These are phyloP conservation scores for Tiliacea citrago DNA, from an alignment of 2,888 invertebrate species.

Conservation along the genomic window DNA sequence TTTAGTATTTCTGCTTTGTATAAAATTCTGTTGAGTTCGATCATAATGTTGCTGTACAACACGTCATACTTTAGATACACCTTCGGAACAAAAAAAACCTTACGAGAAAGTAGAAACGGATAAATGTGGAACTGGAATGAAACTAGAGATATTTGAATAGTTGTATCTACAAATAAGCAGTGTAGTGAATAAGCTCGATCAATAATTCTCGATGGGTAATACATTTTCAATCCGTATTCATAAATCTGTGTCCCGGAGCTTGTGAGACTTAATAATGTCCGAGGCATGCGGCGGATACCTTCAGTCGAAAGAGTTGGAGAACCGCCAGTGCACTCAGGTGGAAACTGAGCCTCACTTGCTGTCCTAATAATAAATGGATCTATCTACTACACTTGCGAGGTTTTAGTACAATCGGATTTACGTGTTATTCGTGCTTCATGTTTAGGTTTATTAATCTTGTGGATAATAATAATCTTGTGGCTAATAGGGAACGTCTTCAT, in stretches of 20 bases:
- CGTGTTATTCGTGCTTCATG: slow-evolving; percentile 19
- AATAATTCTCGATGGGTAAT: slow-evolving; percentile 42
- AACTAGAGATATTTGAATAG: slow-evolving; percentile 31
- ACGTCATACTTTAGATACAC: slow-evolving; percentile 6
- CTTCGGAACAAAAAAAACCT: slow-evolving; percentile 2
- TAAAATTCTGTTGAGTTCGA: slow-evolving; percentile 8
- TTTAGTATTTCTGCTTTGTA: slow-evolving; percentile 1
- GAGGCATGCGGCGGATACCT: slow-evolving; percentile 48
- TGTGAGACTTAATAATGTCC: slow-evolving; percentile 48
- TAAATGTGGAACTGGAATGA: slow-evolving; percentile 9
- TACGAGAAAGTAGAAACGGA: neutral
- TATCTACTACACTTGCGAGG: slow-evolving; percentile 31
- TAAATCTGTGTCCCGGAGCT: slow-evolving; percentile 49
- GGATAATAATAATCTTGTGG: slow-evolving; percentile 21
- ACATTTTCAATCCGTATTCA: slow-evolving; percentile 47
- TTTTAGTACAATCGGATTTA: slow-evolving; percentile 42
- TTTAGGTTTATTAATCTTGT: slow-evolving; percentile 30
- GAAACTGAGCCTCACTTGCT: slow-evolving; percentile 54
- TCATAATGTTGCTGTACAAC: slow-evolving; percentile 8
- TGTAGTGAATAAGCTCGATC: slow-evolving; percentile 27
- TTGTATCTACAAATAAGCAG: slow-evolving; percentile 25
- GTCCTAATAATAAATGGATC: slow-evolving; percentile 49
- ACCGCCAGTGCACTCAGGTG: slow-evolving; percentile 69
- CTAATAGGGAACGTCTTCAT: slow-evolving; percentile 20
- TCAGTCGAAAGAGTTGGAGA: slow-evolving; percentile 65